Evolutionary conservation across 2,797 vertebrate genomes (phyloP).

Genomic region (Mormyrops attenuatus): DNA sequence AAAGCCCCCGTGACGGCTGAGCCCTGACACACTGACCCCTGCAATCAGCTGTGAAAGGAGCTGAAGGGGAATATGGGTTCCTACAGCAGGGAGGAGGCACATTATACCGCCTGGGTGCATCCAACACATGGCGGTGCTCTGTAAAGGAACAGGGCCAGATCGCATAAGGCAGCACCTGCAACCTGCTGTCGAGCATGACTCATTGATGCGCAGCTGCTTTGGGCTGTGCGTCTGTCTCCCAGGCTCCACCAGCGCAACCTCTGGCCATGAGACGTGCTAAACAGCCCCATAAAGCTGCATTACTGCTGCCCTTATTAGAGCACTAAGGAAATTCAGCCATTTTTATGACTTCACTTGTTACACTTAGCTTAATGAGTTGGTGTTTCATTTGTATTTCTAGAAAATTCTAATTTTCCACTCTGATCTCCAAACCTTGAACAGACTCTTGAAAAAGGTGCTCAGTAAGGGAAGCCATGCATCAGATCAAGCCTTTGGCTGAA

Average conservation of each 20-base stretch:
- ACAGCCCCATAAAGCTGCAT: neutral
- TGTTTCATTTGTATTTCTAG: neutral
- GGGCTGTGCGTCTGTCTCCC: neutral
- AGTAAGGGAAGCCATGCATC: neutral
- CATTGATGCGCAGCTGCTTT: neutral
- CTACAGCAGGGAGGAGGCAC: neutral
- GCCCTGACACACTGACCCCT: slow-evolving; percentile 4
- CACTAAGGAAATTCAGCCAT: neutral
- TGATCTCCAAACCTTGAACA: neutral
- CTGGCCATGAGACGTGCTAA: neutral
- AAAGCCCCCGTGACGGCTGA: neutral
- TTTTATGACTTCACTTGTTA: neutral
- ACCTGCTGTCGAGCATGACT: neutral
- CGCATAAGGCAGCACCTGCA: neutral
- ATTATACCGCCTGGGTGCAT: neutral
- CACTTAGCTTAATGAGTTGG: neutral
- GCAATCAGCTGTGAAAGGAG: neutral
- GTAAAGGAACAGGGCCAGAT: neutral
- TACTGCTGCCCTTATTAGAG: neutral
- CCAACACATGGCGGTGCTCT: neutral
- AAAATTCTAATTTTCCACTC: neutral
- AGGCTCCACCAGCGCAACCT: neutral
- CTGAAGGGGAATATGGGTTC: neutral
- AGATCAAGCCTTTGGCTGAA: neutral
- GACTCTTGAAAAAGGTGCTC: neutral